Base-by-base conservation (phyloP, 2,113 vertebrate genomes). In the Albula goreensis region DNA sequence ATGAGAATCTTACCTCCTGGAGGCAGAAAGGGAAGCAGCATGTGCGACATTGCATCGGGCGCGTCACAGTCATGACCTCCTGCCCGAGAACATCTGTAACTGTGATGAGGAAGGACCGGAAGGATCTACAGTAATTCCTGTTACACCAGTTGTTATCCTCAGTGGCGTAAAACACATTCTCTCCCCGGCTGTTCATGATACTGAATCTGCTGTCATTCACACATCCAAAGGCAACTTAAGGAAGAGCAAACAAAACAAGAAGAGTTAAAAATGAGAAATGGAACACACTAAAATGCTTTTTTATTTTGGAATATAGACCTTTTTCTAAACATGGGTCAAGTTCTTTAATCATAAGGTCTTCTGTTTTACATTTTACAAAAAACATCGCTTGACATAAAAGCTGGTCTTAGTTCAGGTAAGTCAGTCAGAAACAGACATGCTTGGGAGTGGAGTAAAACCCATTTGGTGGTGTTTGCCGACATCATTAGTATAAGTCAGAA, bases 1-100 rank as follows among this genome's bases (percentile, higher is more conserved):
- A 12, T 7, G 12, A 56, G 31, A 56, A 56, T 49, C 48, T 50
- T 85, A 96, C 95, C 95, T 96, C 94, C 85, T 96, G 95, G 56
- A 96, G 93, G 83, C 93, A 95, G n/a, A 95, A 96, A 0, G 94
- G 93, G 74, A 88, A 96, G 87, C 93, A 93, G 91, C 94, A 90
- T 85, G 92, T 92, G 51, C 88, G 90, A 57, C 95, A 96, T 78
- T 91, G 93, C 10, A 94, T 90, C 0, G 95, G 94, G 10, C 94
- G 94, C 49, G 93, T 87, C 17, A 96, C 86, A 19, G 93, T 94
- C 66, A 96, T 90, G 89, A 96, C 93, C 80, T 96, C 94, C 0
- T 93, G 91, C 66, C 93, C 94, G 8, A 80, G 31, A 2, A 91
- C 83, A 85, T 96, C 94, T 0, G 89, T 91, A 81, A 96, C 83